These are phyloP conservation scores for Poecilia wingei DNA, from an alignment of 2,797 vertebrate species.

Conservation along the genomic window DNA sequence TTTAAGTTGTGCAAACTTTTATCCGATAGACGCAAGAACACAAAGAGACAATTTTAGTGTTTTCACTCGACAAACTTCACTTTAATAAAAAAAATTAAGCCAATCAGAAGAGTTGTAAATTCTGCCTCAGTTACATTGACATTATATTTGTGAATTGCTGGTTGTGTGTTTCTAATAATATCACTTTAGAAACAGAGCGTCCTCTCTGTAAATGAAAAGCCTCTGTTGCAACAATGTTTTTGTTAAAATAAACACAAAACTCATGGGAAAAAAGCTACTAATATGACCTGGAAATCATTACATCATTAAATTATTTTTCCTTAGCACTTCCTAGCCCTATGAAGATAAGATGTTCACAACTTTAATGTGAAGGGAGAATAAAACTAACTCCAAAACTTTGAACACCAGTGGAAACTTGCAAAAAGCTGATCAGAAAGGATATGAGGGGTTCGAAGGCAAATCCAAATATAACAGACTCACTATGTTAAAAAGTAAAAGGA, in stretches of 20 bases:
- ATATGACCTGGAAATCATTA: background rate
- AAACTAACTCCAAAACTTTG: background rate
- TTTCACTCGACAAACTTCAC: background rate
- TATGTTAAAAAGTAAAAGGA: background rate
- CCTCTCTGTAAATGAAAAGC: background rate
- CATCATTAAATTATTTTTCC: background rate
- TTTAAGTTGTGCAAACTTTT: background rate
- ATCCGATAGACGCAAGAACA: background rate
- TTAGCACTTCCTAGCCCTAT: background rate
- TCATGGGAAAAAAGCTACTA: background rate
- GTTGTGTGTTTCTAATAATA: background rate
- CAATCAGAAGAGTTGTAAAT: background rate
- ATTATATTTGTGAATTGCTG: background rate
- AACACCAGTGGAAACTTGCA: background rate
- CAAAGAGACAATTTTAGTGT: background rate
- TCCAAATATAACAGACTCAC: background rate
- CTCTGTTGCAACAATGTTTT: background rate
- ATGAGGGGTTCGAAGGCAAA: background rate
- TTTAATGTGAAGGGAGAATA: background rate
- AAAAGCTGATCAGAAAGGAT: background rate
- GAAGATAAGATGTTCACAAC: background rate
- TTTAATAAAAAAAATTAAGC: background rate
- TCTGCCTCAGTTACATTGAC: background rate
- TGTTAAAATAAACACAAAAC: background rate
- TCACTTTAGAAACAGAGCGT: background rate